A percentile compares a stretch with the other conserved stretches of the same genome.
Conservation (phyloP, 2,113 vertebrate genomes). For the Rhinogobius similis region DNA sequence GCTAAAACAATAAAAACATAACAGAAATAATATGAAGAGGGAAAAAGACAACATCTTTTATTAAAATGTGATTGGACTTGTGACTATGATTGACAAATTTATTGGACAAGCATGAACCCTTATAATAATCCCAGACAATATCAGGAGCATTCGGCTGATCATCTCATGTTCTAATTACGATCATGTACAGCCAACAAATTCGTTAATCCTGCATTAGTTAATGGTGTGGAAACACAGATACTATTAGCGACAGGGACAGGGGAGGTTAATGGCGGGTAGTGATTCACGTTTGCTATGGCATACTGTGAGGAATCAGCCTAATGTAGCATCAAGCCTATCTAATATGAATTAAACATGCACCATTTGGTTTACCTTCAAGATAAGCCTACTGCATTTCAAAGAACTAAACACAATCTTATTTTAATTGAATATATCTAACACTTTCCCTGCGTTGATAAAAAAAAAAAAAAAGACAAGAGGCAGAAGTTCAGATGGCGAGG, state of each 20-base stretch:
- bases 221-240: constrained; percentile 1
- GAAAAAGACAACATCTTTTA: neutral
- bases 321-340: constrained; percentile 21
- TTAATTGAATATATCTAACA: neutral
- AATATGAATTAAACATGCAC: constrained; percentile 12
- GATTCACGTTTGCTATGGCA: neutral
- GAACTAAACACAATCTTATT: neutral
- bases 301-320: constrained; percentile 11
- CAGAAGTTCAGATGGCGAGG: neutral
- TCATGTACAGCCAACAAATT: neutral
- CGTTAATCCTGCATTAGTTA: neutral
- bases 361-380: constrained; percentile 14
- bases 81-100: neutral
- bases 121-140: neutral
- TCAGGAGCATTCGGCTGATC: constrained; percentile 7
- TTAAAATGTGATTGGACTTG: neutral
- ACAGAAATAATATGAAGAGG: neutral
- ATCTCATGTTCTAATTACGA: constrained; percentile 20
- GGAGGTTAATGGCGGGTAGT: constrained; percentile 1
- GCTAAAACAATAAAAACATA: neutral
- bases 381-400: neutral
- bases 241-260: constrained; percentile 1
- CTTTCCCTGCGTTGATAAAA: neutral
- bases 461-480: neutral
- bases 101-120: neutral